Conservation (phyloP, 2,888 invertebrate species). For the Baccha elongata region DNA sequence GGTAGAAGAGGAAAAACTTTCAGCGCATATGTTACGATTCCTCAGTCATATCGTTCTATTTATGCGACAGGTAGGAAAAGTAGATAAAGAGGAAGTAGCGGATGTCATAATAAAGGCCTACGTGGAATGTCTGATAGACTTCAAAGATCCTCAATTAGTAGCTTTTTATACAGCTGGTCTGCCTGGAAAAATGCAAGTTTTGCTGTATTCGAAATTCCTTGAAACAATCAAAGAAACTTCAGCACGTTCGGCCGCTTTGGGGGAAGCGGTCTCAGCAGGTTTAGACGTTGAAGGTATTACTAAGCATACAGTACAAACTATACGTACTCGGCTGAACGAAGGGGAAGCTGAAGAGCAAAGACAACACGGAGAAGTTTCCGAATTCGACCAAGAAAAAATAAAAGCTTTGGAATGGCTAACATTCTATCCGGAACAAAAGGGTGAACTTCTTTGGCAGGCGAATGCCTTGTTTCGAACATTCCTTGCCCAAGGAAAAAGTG, state of each 20-base stretch:
- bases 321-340: slow-evolving; percentile 82
- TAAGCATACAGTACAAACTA: slow-evolving; percentile 91
- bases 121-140: slow-evolving; percentile 87
- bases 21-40: slow-evolving; percentile 86
- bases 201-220: slow-evolving; percentile 88
- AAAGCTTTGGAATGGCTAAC: slow-evolving; percentile 93
- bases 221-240: slow-evolving; percentile 86
- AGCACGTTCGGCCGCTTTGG: slow-evolving; percentile 85
- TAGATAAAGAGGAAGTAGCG: slow-evolving; percentile 87
- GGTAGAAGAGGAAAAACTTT: slow-evolving; percentile 84
- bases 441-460: slow-evolving; percentile 93
- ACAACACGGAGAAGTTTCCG: slow-evolving; percentile 84
- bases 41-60: slow-evolving; percentile 93
- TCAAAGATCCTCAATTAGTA: slow-evolving; percentile 89
- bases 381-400: slow-evolving; percentile 88
- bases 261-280: slow-evolving; percentile 88
- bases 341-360: slow-evolving; percentile 56
- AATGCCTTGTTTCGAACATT: slow-evolving; percentile 94
- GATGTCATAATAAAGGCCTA: slow-evolving; percentile 90
- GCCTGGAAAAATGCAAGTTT: slow-evolving; percentile 85
- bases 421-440: slow-evolving; percentile 89
- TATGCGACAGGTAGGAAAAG: slow-evolving; percentile 90
- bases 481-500: slow-evolving; percentile 90
- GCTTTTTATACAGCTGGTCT: slow-evolving; percentile 93
- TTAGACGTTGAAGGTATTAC: slow-evolving; percentile 93